phyloP scores from a whole-genome alignment of 2,888 invertebrate genomes.

The Papilio demoleus region DNA sequence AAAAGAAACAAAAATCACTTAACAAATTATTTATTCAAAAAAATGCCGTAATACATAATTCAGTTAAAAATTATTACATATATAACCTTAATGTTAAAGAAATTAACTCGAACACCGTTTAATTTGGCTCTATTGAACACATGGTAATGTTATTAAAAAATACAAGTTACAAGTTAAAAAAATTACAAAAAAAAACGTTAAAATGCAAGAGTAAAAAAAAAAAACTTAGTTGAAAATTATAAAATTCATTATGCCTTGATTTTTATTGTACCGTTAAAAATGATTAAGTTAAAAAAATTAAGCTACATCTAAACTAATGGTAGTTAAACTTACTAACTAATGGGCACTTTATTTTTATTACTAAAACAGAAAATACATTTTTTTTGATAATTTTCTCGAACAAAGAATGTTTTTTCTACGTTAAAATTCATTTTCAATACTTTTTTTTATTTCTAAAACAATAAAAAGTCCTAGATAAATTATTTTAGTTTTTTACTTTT shows the following conservation, averaged over 20 bases:
- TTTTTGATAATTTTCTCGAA: too few species aligned
- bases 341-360: too few species aligned
- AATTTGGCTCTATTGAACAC: slow-evolving; percentile 31
- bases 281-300: not conserved
- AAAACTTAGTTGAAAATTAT: not conserved
- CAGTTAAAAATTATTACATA: not conserved
- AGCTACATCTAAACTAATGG: not conserved
- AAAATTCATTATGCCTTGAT: slow-evolving; percentile 1
- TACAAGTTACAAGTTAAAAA: not conserved
- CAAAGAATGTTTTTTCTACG: too few species aligned
- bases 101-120: not conserved
- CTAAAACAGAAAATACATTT: too few species aligned
- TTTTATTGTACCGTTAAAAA: not conserved
- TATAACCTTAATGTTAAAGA: slow-evolving; percentile 4
- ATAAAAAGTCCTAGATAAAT: too few species aligned
- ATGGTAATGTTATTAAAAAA: not conserved
- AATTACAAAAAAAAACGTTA: too few species aligned
- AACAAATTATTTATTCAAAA: not conserved
- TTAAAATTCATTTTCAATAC: too few species aligned
- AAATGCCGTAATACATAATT: slow-evolving; percentile 6
- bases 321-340: not conserved
- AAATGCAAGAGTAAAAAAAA: not conserved
- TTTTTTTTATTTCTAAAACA: too few species aligned
- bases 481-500: not conserved
- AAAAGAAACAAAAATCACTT: not conserved